A percentile compares a stretch with the other conserved stretches of the same genome.
phyloP scores from a whole-genome alignment of 2,888 invertebrate genomes.

The Euproctis similis region DNA sequence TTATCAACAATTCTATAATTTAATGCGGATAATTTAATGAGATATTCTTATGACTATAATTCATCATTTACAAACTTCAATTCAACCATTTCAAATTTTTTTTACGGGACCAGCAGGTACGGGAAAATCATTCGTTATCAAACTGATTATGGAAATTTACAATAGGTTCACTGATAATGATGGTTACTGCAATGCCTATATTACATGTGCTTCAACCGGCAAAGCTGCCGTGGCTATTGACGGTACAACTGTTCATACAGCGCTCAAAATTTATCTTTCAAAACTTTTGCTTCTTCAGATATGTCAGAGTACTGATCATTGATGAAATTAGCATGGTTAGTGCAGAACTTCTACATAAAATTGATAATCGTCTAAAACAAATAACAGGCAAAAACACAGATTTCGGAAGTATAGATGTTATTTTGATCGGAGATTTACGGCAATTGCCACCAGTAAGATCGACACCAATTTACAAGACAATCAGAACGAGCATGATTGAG shows the following conservation, averaged over 20 bases:
- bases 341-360: constrained; percentile 28
- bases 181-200: constrained; percentile 3
- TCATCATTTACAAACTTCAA: constrained; percentile 8
- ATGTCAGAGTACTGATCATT: constrained; percentile 31
- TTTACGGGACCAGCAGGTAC: constrained; percentile 32
- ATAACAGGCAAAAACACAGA: too few species aligned
- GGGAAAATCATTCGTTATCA: constrained; percentile 39
- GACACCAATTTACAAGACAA: neutral
- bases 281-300: constrained; percentile 15
- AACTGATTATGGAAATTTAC: constrained; percentile 45
- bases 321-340: constrained; percentile 41
- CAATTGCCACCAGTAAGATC: constrained; percentile 1
- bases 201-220: constrained; percentile 2
- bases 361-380: constrained; percentile 30
- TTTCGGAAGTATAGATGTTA: too few species aligned
- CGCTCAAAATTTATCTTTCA: neutral
- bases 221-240: constrained; percentile 2
- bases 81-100: constrained; percentile 10
- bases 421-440: too few species aligned
- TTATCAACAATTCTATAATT: constrained; percentile 14
- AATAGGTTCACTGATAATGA: constrained; percentile 31
- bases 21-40: constrained; percentile 19
- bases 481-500: neutral
- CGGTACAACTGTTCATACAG: neutral
- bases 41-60: constrained; percentile 7